A percentile compares a stretch with the other conserved stretches of the same genome.
Evolutionary conservation across 2,888 invertebrate species (phyloP).

Genomic region (Trissolcus brochymenae): DNA sequence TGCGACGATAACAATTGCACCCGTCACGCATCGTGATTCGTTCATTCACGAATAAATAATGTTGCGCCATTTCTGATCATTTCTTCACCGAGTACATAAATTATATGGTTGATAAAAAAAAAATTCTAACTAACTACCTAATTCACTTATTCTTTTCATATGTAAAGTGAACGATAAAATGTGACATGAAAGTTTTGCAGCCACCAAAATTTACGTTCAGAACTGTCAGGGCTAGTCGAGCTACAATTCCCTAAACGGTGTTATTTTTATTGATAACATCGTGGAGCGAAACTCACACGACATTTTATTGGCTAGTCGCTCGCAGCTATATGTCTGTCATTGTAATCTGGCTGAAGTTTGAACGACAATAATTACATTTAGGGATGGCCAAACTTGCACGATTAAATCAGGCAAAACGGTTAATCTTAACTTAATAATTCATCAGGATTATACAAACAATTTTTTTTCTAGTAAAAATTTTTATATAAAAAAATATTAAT

Average conservation of each 20-base stretch:
- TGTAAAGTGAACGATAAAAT: neutral
- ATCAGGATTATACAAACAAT: too few species aligned
- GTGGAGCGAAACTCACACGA: constrained; percentile 5
- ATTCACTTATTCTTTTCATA: neutral
- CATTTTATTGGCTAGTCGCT: constrained; percentile 21
- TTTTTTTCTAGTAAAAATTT: too few species aligned
- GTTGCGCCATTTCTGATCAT: neutral
- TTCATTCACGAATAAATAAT: constrained; percentile 10
- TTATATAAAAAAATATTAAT: too few species aligned
- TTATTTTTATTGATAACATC: constrained; percentile 40
- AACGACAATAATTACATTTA: constrained; percentile 34
- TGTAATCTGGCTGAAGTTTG: constrained; percentile 38
- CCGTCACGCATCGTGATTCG: constrained; percentile 14
- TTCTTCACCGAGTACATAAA: neutral
- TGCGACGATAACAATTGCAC: constrained; percentile 10
- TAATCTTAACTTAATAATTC: too few species aligned
- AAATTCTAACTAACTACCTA: neutral
- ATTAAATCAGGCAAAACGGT: too few species aligned
- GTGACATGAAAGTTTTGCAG: neutral
- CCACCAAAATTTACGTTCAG: neutral
- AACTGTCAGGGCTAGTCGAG: neutral
- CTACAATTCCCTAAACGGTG: constrained; percentile 21
- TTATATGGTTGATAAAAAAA: neutral
- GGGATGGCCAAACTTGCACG: too few species aligned
- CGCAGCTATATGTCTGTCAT: constrained; percentile 16